Conservation (phyloP, 2,797 vertebrate species). For the Taeniopygia guttata region DNA sequence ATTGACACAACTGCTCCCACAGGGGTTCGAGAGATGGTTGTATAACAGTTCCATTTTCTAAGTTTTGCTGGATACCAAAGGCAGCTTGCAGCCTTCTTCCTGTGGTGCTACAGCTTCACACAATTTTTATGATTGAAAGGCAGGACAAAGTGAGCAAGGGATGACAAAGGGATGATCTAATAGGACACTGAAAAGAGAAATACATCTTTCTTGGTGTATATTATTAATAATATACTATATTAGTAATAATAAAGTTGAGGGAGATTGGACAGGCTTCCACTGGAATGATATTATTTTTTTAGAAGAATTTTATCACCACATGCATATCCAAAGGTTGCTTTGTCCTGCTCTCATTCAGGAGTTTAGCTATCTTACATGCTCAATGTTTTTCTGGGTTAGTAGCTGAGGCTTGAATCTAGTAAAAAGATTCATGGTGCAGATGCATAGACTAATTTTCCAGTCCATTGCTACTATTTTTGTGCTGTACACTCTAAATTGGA, state of each 20-base stretch:
- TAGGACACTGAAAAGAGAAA: not conserved
- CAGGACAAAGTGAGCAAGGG: not conserved
- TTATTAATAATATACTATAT: not conserved
- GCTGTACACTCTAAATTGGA: not conserved
- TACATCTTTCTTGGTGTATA: not conserved
- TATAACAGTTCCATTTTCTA: not conserved
- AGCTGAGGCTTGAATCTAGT: not conserved
- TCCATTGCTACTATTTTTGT: not conserved
- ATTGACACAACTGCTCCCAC: not conserved
- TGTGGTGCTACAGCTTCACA: not conserved
- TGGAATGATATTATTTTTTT: not conserved
- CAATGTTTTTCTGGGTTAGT: not conserved
- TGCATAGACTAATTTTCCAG: not conserved
- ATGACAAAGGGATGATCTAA: not conserved
- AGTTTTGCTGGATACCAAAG: not conserved
- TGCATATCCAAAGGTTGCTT: not conserved
- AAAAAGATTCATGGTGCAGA: not conserved
- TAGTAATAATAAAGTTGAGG: not conserved
- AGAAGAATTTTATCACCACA: not conserved
- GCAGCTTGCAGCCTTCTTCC: not conserved
- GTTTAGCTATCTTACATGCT: not conserved
- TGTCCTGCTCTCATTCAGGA: fast-evolving
- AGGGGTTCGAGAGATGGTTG: not conserved
- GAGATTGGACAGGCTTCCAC: not conserved
- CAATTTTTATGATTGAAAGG: not conserved